phyloP scores from a whole-genome alignment of 2,797 vertebrate genomes.

The Potorous gilbertii region DNA sequence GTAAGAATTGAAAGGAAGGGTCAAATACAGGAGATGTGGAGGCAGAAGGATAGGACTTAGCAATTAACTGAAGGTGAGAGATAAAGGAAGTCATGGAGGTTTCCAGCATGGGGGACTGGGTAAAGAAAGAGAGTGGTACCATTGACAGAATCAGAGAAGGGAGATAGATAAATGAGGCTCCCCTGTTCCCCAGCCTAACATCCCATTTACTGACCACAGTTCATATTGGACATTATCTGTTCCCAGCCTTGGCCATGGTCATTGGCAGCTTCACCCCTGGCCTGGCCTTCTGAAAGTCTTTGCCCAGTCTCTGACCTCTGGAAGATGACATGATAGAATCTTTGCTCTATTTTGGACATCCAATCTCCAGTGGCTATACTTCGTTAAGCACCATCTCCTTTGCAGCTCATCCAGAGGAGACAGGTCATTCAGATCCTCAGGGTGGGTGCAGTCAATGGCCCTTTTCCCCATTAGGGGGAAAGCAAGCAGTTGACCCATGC shows the following conservation, averaged over 20 bases:
- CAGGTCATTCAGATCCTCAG: not conserved
- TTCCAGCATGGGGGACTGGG: not conserved
- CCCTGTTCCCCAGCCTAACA: not conserved
- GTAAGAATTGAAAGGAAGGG: too few relatives aligned
- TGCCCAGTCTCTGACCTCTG: not conserved
- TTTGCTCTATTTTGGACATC: not conserved
- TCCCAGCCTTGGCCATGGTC: not conserved
- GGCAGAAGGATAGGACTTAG: too few relatives aligned
- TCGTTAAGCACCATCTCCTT: not conserved
- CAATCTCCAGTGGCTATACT: not conserved
- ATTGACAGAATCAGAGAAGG: not conserved
- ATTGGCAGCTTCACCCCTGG: not conserved
- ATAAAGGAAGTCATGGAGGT: not conserved
- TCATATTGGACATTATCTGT: not conserved
- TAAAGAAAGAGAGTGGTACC: not conserved
- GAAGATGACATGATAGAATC: not conserved
- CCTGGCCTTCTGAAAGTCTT: not conserved
- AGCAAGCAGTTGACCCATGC: constrained; percentile 36
- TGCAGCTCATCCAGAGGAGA: not conserved
- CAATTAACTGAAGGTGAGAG: too few relatives aligned
- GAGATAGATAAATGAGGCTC: not conserved
- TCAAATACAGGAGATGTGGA: too few relatives aligned
- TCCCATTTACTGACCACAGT: not conserved
- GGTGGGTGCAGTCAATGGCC: not conserved
- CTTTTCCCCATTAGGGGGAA: not conserved